A percentile compares a stretch with the other conserved stretches of the same genome.
These are phyloP conservation scores for Atrichornis clamosus DNA, from an alignment of 2,113 vertebrate species.

Conservation along the genomic window DNA sequence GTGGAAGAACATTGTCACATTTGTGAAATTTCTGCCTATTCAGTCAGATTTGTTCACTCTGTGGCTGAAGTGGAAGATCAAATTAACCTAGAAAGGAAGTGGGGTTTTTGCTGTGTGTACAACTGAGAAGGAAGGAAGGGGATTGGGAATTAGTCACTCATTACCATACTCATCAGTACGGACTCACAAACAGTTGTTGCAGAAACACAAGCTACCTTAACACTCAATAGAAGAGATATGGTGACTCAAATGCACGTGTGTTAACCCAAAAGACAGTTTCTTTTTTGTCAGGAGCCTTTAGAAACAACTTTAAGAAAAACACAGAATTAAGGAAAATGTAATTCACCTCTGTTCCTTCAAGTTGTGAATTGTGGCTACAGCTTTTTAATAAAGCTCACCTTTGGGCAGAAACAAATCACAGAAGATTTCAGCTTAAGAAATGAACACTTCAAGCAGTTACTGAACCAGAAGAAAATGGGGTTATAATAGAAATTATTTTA, in stretches of 20 bases:
- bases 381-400: background rate
- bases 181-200: background rate
- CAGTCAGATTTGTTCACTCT: background rate
- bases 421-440: background rate
- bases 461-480: background rate
- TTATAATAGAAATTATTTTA: conserved; percentile 6
- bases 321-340: background rate
- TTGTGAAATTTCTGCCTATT: background rate
- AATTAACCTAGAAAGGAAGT: background rate
- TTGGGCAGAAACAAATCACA: background rate
- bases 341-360: background rate
- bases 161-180: background rate
- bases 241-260: background rate
- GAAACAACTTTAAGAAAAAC: background rate
- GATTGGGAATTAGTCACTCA: background rate
- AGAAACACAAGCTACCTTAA: background rate
- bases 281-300: background rate
- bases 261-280: background rate
- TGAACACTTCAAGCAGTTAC: background rate
- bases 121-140: background rate
- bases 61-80: background rate
- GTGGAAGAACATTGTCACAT: background rate
- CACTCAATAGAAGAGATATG: accelerated
- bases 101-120: background rate
- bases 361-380: background rate